These are phyloP conservation scores for Propithecus deckenii DNA, from an alignment of 2,797 vertebrate genomes.

Conservation along the genomic window DNA sequence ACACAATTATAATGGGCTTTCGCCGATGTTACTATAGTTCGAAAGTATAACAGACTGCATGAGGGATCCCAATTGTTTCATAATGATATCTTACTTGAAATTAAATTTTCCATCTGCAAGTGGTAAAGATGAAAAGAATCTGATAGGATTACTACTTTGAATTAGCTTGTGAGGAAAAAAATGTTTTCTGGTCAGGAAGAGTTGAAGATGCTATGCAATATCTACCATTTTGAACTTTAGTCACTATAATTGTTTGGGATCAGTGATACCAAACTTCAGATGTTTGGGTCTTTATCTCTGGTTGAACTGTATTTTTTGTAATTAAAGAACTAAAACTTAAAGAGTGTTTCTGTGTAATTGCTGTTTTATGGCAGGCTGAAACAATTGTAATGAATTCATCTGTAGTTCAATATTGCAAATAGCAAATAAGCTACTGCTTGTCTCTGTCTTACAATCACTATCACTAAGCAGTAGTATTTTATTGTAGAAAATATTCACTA, in stretches of 20 bases:
- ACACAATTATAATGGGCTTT: background rate
- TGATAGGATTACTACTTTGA: background rate
- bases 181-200: conserved; percentile 27
- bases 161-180: background rate
- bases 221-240: background rate
- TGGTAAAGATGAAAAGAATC: conserved; percentile 16
- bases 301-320: background rate
- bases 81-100: background rate
- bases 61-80: background rate
- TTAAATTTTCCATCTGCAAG: conserved; percentile 1
- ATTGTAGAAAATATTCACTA: conserved; percentile 6
- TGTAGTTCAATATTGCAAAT: background rate
- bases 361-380: background rate
- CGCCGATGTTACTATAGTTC: background rate
- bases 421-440: conserved; percentile 9
- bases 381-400: conserved; percentile 31
- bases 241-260: background rate
- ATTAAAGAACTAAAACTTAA: background rate
- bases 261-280: background rate
- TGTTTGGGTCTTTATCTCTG: background rate
- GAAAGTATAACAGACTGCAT: background rate
- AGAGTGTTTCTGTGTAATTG: background rate
- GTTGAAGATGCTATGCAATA: background rate
- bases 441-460: too few species aligned
- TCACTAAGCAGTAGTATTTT: background rate